These are phyloP conservation scores for Dipodomys stephensi DNA, from an alignment of 2,113 vertebrate species.

Conservation along the genomic window DNA sequence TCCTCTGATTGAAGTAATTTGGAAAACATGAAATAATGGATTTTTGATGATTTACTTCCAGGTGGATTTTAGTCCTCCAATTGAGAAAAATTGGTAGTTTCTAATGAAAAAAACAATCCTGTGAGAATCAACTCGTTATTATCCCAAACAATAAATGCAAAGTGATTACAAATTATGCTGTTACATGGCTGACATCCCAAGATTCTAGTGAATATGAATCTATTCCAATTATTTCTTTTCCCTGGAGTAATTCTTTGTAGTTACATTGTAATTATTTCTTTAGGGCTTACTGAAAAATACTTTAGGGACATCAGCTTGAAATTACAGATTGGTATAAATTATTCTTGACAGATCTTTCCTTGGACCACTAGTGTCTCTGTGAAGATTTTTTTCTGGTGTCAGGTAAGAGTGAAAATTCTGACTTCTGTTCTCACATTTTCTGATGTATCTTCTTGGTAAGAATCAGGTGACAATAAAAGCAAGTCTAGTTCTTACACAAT, in stretches of 20 bases:
- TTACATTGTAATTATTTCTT: constrained; percentile 30
- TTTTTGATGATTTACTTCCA: too few relatives aligned
- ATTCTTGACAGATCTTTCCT: neutral
- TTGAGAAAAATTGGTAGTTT: neutral
- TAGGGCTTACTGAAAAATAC: neutral
- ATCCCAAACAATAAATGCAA: neutral
- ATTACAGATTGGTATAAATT: constrained; percentile 34
- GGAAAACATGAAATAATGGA: too few relatives aligned
- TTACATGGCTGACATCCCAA: neutral
- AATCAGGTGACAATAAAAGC: neutral
- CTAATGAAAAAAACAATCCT: neutral
- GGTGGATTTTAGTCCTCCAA: too few relatives aligned
- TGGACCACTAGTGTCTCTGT: constrained; percentile 7
- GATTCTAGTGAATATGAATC: neutral
- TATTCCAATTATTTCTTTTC: neutral
- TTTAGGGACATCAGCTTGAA: neutral
- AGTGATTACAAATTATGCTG: neutral
- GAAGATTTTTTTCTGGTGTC: neutral
- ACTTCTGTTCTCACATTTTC: neutral
- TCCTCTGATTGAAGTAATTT: too few relatives aligned
- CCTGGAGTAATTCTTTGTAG: neutral
- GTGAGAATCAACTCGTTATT: neutral
- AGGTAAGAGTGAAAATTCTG: constrained; percentile 56
- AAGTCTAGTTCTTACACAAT: neutral
- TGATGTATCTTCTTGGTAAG: neutral